phyloP scores from a whole-genome alignment of 37 sponge, comb jelly and placozoan genomes.

The Mnemiopsis leidyi region DNA sequence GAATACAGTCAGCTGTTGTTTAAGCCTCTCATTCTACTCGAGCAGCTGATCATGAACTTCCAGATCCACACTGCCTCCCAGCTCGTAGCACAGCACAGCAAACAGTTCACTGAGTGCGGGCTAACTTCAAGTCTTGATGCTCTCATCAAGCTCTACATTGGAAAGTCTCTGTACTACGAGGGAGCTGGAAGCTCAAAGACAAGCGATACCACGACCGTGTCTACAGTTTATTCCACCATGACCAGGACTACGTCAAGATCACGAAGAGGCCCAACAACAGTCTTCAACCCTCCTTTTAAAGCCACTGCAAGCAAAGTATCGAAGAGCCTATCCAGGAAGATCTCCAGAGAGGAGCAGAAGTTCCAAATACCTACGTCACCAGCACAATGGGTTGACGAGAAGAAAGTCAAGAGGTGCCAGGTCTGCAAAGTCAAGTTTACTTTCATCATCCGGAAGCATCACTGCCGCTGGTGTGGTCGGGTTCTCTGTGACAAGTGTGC shows the following conservation, averaged over 20 bases:
- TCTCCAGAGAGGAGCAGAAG: neutral
- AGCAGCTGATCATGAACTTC: conserved; percentile 59
- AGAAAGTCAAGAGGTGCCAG: conserved; percentile 35
- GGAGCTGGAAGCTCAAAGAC: neutral
- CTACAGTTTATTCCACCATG: neutral
- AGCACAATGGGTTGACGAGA: conserved; percentile 33
- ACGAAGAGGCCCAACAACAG: neutral
- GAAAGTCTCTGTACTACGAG: conserved; percentile 41
- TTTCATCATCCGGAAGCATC: conserved; percentile 23
- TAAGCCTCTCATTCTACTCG: conserved; percentile 46
- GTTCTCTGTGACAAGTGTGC: conserved; percentile 57
- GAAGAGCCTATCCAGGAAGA: neutral
- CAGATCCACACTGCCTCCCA: conserved; percentile 27
- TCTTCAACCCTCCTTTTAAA: conserved; percentile 21
- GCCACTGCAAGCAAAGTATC: neutral
- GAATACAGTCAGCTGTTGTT: conserved; percentile 27
- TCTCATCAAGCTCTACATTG: conserved; percentile 33
- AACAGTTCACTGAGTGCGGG: conserved; percentile 12
- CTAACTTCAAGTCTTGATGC: neutral
- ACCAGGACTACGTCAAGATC: neutral
- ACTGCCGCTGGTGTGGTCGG: conserved; percentile 56
- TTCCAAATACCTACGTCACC: neutral
- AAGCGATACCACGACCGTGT: neutral
- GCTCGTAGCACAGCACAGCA: neutral
- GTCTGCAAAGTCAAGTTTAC: conserved; percentile 16